Evolutionary conservation across 2,797 vertebrate genomes (phyloP).

Genomic region (Fistularia commersonii): DNA sequence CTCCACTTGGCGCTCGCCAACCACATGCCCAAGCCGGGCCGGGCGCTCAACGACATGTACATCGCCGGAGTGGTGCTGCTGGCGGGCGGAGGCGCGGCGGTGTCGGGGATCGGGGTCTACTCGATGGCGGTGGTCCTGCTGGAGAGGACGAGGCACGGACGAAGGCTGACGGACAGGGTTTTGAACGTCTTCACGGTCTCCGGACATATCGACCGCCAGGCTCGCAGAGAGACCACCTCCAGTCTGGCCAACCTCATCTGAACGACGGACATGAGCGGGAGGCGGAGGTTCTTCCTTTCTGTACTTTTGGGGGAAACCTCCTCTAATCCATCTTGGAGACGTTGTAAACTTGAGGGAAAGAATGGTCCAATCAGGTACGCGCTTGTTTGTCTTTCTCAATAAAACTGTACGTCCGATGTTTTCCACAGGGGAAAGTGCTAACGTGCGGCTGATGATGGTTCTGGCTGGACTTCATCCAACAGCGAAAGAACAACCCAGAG

Average conservation of each 20-base stretch:
- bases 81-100: conserved; percentile 77
- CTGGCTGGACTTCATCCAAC: no score
- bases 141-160: conserved; percentile 67
- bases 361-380: no score
- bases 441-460: no score
- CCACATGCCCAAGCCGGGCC: conserved; percentile 77
- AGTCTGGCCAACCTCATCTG: conserved; percentile 94
- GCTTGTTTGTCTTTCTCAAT: no score
- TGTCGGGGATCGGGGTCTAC: conserved; percentile 74
- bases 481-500: no score
- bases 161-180: conserved; percentile 63
- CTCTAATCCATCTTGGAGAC: conserved; percentile 13
- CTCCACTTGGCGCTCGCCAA: conserved; percentile 80
- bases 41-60: conserved; percentile 90
- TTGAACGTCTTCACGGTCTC: conserved; percentile 89
- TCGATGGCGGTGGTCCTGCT: conserved; percentile 58
- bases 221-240: conserved; percentile 85
- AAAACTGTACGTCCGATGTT: no score
- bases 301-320: conserved; percentile 19
- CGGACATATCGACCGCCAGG: conserved; percentile 75
- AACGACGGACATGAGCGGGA: conserved; percentile 46
- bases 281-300: not conserved
- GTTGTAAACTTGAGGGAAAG: no score
- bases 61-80: conserved; percentile 86
- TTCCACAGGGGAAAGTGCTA: no score